Base-by-base conservation (phyloP, 2,797 vertebrate genomes). In the Tokudaia tokunoshimensis region DNA sequence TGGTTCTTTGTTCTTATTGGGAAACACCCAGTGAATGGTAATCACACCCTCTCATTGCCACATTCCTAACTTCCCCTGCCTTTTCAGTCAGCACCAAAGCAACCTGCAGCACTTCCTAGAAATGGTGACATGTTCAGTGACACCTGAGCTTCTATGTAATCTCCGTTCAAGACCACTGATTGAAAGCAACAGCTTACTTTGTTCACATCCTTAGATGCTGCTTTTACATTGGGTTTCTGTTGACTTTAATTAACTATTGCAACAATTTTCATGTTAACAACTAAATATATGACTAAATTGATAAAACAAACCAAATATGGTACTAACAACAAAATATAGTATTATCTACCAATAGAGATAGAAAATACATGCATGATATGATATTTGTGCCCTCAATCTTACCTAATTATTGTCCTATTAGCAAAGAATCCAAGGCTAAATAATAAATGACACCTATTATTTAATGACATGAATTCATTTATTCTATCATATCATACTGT, bases 11-110 rank as follows among this genome's bases (percentile, higher is more conserved):
- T 94, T 95, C 84, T 91, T 88, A 1, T 63, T 85, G 67, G 88
- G 88, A 96, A 97, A 95, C 82, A 97, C 82, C 88, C 94, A 92
- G 63, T 17, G 11, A 86, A 20, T 57, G 57, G 50, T 92, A 96
- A 96, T 94, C 75, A 65, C 24, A 83, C 65, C 9, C 5, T 84
- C 22, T 89, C 82, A 50, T 86, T 67, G 67, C 29, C 41, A 44
- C 17, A 24, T 86, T 91, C 90, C 89, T 92, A 44, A 92, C 86
- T 97, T 72, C n/a, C 80, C 67, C 12, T 8, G 44, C 44, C 0
- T 0, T 95, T 97, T 94, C 85, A 47, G 85, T 8, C 59, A 91
- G 91, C 82, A 82, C 82, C 85, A 89, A 96, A 61, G 13, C 34
- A 78, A 52, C 67, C 50, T 94, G 81, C 55, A 81, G 8, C 44